Evolutionary conservation across 2,113 vertebrate genomes (phyloP).

Genomic region (Capricornis sumatraensis): DNA sequence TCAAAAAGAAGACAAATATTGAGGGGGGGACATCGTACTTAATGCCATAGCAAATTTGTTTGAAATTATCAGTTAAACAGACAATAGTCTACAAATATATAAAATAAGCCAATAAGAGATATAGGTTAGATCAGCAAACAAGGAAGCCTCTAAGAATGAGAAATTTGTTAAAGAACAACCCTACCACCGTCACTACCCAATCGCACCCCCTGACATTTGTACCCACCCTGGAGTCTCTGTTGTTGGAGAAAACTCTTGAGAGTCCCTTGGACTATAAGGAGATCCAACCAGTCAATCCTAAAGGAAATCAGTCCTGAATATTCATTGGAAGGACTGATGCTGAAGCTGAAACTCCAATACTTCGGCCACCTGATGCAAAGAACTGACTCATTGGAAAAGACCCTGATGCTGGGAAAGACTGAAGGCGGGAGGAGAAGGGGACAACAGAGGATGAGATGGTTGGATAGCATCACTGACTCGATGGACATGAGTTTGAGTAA

Average conservation of each 20-base stretch:
- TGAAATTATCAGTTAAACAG: slow-evolving; percentile 58
- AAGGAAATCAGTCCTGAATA: neutral
- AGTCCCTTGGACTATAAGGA: neutral
- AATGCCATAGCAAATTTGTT: slow-evolving; percentile 8
- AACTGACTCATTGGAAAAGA: neutral
- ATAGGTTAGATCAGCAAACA: neutral
- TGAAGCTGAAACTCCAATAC: neutral
- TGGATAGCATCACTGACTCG: neutral
- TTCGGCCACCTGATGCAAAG: neutral
- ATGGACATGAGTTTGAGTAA: neutral
- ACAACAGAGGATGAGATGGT: neutral
- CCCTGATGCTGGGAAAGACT: neutral
- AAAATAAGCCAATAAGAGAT: slow-evolving; percentile 11
- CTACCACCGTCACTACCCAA: neutral
- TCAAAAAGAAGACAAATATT: slow-evolving; percentile 50
- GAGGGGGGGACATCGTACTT: neutral
- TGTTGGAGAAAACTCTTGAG: neutral
- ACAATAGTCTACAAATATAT: slow-evolving; percentile 31
- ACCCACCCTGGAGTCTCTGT: neutral
- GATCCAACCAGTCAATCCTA: neutral
- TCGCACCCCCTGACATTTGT: neutral
- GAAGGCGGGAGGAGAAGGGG: neutral
- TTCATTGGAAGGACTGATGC: neutral
- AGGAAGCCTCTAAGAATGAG: neutral
- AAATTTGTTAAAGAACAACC: neutral